These are phyloP conservation scores for Cryptus armator DNA, from an alignment of 2,888 invertebrate genomes.

Conservation along the genomic window DNA sequence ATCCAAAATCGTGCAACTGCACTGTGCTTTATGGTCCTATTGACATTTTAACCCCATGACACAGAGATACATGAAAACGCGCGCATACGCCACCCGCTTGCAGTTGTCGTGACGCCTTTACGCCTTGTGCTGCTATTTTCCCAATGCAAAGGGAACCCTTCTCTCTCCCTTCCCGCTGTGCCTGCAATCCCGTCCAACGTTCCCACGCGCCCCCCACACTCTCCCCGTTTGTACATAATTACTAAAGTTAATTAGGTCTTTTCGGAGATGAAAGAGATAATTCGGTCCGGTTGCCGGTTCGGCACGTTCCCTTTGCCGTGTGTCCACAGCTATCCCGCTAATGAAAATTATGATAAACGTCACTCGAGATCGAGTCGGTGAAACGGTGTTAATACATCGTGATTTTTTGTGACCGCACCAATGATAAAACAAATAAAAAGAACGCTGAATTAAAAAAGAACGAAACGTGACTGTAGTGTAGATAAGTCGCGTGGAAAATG, in stretches of 20 bases:
- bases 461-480: constrained; percentile 6
- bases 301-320: constrained; percentile 31
- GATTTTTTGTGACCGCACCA: constrained; percentile 21
- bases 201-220: constrained; percentile 64
- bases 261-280: constrained; percentile 75
- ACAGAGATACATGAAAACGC: not conserved
- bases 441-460: constrained; percentile 23
- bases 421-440: constrained; percentile 6
- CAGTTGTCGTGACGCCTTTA: constrained; percentile 8
- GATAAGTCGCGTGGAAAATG: not conserved
- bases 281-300: constrained; percentile 21
- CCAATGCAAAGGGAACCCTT: constrained; percentile 25
- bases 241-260: constrained; percentile 78
- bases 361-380: constrained; percentile 39
- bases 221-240: constrained; percentile 75
- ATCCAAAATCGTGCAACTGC: not conserved
- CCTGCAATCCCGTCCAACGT: not conserved
- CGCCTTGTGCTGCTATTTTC: constrained; percentile 15
- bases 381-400: constrained; percentile 66
- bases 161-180: not conserved
- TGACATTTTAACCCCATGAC: constrained; percentile 18
- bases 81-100: not conserved
- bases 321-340: constrained; percentile 53
- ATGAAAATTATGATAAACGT: constrained; percentile 69
- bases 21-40: not conserved